Conservation (phyloP, 2,113 vertebrate genomes). For the Erinaceus europaeus region DNA sequence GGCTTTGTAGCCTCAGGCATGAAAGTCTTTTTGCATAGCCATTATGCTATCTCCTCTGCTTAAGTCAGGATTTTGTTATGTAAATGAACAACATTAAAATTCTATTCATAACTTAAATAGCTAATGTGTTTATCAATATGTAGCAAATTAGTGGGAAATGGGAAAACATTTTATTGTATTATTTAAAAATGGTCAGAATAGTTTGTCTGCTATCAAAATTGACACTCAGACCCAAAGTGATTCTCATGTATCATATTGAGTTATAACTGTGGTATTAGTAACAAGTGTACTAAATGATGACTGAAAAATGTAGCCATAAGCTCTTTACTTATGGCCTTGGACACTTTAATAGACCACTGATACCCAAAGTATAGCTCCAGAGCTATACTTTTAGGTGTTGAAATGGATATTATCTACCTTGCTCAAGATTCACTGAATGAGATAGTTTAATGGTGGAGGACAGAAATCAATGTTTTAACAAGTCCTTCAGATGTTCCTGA, state of each 20-base stretch:
- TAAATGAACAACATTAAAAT: not conserved
- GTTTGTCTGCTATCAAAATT: not conserved
- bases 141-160: not conserved
- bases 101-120: not conserved
- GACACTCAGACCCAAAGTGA: not conserved
- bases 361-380: not conserved
- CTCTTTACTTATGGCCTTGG: not conserved
- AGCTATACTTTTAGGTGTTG: not conserved
- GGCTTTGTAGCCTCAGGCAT: no score
- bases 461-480: not conserved
- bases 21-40: no score
- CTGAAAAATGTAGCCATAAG: not conserved
- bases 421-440: not conserved
- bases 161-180: not conserved
- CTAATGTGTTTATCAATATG: not conserved
- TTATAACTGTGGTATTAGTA: not conserved
- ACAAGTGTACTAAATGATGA: not conserved
- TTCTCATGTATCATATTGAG: not conserved
- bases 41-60: no score
- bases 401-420: not conserved
- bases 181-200: conserved; percentile 1
- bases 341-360: not conserved
- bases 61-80: not conserved
- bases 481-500: not conserved
- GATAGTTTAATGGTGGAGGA: not conserved